Base-by-base conservation (phyloP, 1,140 invertebrate genomes). In the Nomia melanderi region DNA sequence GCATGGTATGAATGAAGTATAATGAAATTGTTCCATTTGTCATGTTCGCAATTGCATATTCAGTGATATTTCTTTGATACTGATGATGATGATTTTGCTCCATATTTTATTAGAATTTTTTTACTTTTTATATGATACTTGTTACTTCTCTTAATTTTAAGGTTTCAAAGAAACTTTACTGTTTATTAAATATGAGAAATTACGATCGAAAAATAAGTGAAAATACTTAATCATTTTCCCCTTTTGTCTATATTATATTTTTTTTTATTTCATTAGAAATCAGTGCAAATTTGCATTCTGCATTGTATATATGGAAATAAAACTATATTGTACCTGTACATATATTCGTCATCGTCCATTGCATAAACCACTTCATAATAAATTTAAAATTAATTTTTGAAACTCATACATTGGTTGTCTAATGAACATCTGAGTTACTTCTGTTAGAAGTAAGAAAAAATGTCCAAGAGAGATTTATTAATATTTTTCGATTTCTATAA, bases 291-390 rank as follows among this genome's bases (percentile, higher is more conserved):
- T 71, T 71, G 14, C n/a, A 41, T 8, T 57, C 27, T 31, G 29
- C 44, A 59, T 31, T 44, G n/a, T 41, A 41, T 39, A 31, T 60
- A 25, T 23, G 27, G 36, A 71, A 47, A 71, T 71, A 71, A 71
- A 23, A 29, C 29, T 56, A 25, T 69, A 69, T 66, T 71, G 33
- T 59, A 70, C 5, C 20, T 57, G 25, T 41, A 41, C 25, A n/a
- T 20, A n/a, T 11, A 14, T 70, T 29, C 20, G 57, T 39, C 29
- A 33, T 57, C 14, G 2, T 27, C 5, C 12, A 57, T 70, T 11
- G 1, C n/a, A 36, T n/a, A 8, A 39, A 39, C 11, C 56, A 57
- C 33, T 25, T 33, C 50, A 17, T 66, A 31, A 53, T 17, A 50
- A 53, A 41, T 41, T 39, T 39, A 39, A 9, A 39, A 39, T n/a